Conservation (phyloP, 2,888 invertebrate genomes). For the Drosophila tanythrix region DNA sequence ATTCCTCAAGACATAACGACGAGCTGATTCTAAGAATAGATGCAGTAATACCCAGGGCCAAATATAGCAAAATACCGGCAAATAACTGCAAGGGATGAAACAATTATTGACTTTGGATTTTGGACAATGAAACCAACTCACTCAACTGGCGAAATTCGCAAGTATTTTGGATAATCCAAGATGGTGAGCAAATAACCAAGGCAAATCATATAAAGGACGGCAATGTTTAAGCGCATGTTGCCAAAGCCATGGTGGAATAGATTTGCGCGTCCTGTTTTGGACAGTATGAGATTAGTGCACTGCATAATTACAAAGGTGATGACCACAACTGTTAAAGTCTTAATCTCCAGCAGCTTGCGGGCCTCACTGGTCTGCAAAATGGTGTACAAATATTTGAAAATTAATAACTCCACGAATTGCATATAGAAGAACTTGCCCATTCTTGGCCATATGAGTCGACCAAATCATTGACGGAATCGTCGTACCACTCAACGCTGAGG, state of each 20-base stretch:
- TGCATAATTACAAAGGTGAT: conserved; percentile 54
- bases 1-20: conserved; percentile 42
- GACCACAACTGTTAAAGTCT: conserved; percentile 8
- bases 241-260: conserved; percentile 55
- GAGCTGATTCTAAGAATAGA: conserved; percentile 33
- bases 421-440: conserved; percentile 44
- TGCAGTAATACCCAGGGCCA: conserved; percentile 31
- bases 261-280: conserved; percentile 44
- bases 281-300: conserved; percentile 44
- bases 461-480: conserved; percentile 40
- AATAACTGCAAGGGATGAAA: conserved; percentile 25
- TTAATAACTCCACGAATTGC: not conserved
- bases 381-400: not conserved
- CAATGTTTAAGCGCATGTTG: conserved; percentile 34
- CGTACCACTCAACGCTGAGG: conserved; percentile 27
- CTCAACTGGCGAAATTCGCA: conserved; percentile 21
- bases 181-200: conserved; percentile 3
- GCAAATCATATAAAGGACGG: conserved; percentile 34
- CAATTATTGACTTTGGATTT: not conserved
- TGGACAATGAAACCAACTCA: conserved; percentile 18
- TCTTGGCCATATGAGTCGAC: conserved; percentile 66
- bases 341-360: conserved; percentile 38
- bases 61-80: conserved; percentile 16
- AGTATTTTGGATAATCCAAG: not conserved
- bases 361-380: conserved; percentile 25